Conservation (phyloP, 2,888 invertebrate species). For the Zootermopsis nevadensis region DNA sequence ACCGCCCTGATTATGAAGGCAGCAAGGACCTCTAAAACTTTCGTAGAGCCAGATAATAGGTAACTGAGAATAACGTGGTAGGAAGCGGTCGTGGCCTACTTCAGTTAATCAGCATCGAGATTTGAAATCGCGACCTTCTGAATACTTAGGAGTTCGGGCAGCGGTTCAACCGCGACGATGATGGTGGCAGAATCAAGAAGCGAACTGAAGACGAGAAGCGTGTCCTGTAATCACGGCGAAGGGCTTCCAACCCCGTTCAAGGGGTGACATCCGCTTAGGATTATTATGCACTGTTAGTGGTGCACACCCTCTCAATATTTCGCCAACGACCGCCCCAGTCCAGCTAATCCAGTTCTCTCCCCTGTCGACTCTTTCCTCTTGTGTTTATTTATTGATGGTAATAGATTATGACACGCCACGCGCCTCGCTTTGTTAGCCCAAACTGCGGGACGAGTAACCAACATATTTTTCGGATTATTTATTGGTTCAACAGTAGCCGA, state of each 20-base stretch:
- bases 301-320: constrained; percentile 11
- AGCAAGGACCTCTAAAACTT: too few species aligned
- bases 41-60: too few species aligned
- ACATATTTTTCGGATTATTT: constrained; percentile 7
- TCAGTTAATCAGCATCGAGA: too few species aligned
- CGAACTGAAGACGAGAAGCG: too few species aligned
- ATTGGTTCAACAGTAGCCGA: background rate
- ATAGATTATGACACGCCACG: constrained; percentile 36
- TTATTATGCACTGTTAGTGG: background rate
- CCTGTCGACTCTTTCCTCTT: background rate
- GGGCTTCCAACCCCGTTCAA: background rate
- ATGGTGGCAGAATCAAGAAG: too few species aligned
- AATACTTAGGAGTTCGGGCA: too few species aligned
- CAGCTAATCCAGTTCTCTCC: background rate
- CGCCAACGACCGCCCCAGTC: background rate
- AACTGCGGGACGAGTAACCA: background rate
- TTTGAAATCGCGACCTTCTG: too few species aligned
- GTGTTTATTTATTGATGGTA: constrained; percentile 22
- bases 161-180: too few species aligned
- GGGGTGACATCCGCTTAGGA: background rate
- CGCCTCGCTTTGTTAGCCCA: constrained; percentile 24
- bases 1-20: too few species aligned
- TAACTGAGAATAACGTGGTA: too few species aligned
- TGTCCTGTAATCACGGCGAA: too few species aligned
- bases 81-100: too few species aligned